Percentiles rank a stretch among this genome's conserved stretches.
These are phyloP conservation scores for Parus major DNA, from an alignment of 2,113 vertebrate genomes.

Conservation along the genomic window DNA sequence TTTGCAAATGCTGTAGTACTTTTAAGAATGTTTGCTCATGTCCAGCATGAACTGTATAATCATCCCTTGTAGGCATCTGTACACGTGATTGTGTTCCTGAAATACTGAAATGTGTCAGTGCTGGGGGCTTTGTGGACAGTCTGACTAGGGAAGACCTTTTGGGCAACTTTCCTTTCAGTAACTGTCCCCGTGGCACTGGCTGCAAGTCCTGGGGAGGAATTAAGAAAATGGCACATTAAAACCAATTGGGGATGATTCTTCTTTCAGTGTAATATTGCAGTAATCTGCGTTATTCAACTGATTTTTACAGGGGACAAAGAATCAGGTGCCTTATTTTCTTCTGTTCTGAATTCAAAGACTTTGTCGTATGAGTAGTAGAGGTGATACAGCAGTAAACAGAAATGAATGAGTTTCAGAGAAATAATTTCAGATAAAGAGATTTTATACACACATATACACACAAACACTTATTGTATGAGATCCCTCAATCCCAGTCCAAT, in stretches of 20 bases:
- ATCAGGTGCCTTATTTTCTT: background rate
- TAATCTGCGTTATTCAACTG: accelerated
- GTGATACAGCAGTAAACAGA: background rate
- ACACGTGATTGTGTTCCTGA: background rate
- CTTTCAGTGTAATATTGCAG: background rate
- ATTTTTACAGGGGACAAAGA: background rate
- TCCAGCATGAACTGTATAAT: background rate
- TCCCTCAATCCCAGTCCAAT: conserved; percentile 62
- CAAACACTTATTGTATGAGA: background rate
- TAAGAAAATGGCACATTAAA: background rate
- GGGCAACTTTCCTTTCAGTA: background rate
- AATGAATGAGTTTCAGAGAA: background rate
- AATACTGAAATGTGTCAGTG: background rate
- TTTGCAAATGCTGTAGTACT: background rate
- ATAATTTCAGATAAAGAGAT: conserved; percentile 30
- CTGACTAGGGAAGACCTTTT: background rate
- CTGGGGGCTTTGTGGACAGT: background rate
- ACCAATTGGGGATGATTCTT: background rate
- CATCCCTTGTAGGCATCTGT: background rate
- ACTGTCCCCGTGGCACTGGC: background rate
- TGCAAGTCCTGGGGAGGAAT: background rate
- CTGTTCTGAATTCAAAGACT: background rate
- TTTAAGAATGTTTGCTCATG: background rate
- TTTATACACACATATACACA: background rate
- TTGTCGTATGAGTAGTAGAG: background rate